phyloP scores from a whole-genome alignment of 2,888 invertebrate genomes.

The Trisateles emortualis region DNA sequence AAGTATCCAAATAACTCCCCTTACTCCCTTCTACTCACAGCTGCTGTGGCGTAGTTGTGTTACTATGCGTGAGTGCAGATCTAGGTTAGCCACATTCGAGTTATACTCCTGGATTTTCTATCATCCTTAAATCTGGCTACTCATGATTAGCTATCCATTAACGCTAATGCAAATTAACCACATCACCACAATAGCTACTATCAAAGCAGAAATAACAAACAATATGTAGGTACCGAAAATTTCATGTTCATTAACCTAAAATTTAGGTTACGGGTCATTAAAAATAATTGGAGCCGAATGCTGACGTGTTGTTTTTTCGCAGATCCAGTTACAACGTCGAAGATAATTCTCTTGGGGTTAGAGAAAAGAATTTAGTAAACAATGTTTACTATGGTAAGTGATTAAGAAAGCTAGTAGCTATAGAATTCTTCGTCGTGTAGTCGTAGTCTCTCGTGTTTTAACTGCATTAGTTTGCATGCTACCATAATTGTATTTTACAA shows the following conservation, averaged over 20 bases:
- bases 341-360: conserved; percentile 30
- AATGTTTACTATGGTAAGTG: conserved; percentile 31
- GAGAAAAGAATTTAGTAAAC: conserved; percentile 13
- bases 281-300: conserved; percentile 64
- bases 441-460: too few species aligned
- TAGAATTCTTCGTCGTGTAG: too few species aligned
- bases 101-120: too few species aligned
- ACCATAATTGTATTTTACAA: too few species aligned
- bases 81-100: too few species aligned
- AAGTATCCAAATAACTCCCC: too few species aligned
- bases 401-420: conserved; percentile 2
- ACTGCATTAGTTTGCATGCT: too few species aligned
- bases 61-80: too few species aligned
- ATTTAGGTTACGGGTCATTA: conserved; percentile 62
- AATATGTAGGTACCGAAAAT: neutral
- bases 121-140: neutral
- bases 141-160: too few species aligned
- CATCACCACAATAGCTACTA: neutral
- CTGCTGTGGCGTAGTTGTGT: too few species aligned
- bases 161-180: too few species aligned
- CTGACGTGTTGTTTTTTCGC: conserved; percentile 50
- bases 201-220: neutral
- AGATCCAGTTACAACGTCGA: conserved; percentile 49
- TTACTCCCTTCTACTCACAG: too few species aligned
- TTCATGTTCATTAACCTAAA: conserved; percentile 19